phyloP scores from a whole-genome alignment of 2,888 invertebrate species.

The Limnephilus lunatus region DNA sequence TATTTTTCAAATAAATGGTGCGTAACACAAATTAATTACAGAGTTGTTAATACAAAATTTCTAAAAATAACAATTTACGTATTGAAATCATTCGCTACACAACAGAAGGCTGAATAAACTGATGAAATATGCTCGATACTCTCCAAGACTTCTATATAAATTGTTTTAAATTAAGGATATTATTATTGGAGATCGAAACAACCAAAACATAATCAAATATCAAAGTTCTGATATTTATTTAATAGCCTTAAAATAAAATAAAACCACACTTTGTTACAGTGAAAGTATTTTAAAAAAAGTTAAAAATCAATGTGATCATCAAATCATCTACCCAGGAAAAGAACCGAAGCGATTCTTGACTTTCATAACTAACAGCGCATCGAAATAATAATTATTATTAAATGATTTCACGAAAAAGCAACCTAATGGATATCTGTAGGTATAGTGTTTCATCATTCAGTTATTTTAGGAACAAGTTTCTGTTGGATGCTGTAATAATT shows the following conservation, averaged over 20 bases:
- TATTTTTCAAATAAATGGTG: no score
- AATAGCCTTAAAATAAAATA: neutral
- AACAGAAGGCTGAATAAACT: neutral
- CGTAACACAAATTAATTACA: neutral
- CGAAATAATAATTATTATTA: neutral
- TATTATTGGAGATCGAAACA: neutral
- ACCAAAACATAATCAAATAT: neutral
- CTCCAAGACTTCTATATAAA: neutral
- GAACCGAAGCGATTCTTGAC: neutral
- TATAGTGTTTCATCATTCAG: neutral
- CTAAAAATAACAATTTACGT: no score
- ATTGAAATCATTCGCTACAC: neutral
- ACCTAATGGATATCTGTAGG: neutral
- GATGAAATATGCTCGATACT: neutral
- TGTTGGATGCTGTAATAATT: neutral
- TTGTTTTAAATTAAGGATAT: neutral
- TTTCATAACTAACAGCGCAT: neutral
- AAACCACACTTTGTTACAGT: neutral
- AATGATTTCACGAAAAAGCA: neutral
- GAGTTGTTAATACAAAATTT: neutral
- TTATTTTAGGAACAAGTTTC: neutral
- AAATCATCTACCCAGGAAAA: neutral
- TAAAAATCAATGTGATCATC: neutral
- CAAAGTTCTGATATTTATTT: neutral
- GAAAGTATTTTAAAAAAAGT: neutral